phyloP scores from a whole-genome alignment of 2,113 vertebrate species.

The Anas platyrhynchos region DNA sequence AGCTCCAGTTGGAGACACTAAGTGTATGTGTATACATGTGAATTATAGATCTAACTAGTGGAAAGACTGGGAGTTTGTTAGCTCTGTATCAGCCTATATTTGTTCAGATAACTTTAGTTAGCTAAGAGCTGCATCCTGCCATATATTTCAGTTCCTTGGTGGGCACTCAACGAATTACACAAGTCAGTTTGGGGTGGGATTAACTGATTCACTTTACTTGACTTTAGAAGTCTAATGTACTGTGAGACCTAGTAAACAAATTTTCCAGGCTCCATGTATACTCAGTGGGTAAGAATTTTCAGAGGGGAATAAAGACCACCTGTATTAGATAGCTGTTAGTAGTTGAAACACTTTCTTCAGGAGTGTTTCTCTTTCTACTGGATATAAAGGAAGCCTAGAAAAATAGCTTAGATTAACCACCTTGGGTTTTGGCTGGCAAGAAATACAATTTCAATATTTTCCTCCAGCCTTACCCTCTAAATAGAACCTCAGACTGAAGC shows the following conservation, averaged over 20 bases:
- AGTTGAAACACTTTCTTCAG: not conserved
- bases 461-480: not conserved
- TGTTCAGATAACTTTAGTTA: not conserved
- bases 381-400: not conserved
- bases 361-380: not conserved
- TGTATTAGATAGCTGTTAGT: not conserved
- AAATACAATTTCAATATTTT: not conserved
- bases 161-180: not conserved
- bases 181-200: not conserved
- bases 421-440: not conserved
- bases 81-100: not conserved
- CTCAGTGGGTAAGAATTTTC: not conserved
- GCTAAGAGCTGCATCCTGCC: not conserved
- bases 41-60: not conserved
- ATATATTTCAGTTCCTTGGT: not conserved
- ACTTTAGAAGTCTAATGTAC: not conserved
- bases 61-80: not conserved
- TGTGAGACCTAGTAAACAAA: not conserved
- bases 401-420: not conserved
- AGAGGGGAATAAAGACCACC: not conserved
- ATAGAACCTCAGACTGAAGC: not conserved
- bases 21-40: not conserved
- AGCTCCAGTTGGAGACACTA: not conserved
- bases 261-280: not conserved
- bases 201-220: not conserved